Base-by-base conservation (phyloP, 1,140 invertebrate genomes). In the Aphis gossypii region DNA sequence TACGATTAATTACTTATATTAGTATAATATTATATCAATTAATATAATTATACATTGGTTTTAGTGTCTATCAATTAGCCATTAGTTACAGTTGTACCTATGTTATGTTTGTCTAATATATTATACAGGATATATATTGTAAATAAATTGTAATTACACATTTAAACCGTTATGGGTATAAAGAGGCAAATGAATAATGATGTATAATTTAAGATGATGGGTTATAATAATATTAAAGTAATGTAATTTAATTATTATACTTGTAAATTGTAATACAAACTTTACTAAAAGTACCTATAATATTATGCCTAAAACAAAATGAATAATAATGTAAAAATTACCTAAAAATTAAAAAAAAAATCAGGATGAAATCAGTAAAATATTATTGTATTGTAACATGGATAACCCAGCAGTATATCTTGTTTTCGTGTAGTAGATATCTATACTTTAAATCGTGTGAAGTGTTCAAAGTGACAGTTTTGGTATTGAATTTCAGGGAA, bases 401-500 rank as follows among this genome's bases (percentile, higher is more conserved):
- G 0, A 89, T 54, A 38, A 89, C 20, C 35, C 48, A 35, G 30
- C n/a, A 35, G 46, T n/a, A 41, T n/a, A 83, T 38, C 20, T 35
- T 41, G 23, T 41, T 54, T 89, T 54, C 48, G 14, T 35, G 35
- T 35, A n/a, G 35, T 83, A 23, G 82, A 38, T 76, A 76, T 76
- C 30, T 76, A 41, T 83, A 90, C 54, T 25, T n/a, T 14, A 41
- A 89, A 38, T 60, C 88, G 54, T 44, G 88, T 60, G 54, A 90
- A 60, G 60, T 90, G 51, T 90, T 90, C 60, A 60, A 90, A 60
- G 88, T 90, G 88, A 90, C 88, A 60, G 51, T 90, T 60, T 90
- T 56, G 38, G 54, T 90, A 60, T 90, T 92, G 90, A 48, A 92
- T 92, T 92, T 92, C 90, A 48, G 90, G 1, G 60, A 76, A 91